Percentiles rank a stretch among this genome's conserved stretches.
These are phyloP conservation scores for Corapipo altera DNA, from an alignment of 2,113 vertebrate genomes.

Conservation along the genomic window DNA sequence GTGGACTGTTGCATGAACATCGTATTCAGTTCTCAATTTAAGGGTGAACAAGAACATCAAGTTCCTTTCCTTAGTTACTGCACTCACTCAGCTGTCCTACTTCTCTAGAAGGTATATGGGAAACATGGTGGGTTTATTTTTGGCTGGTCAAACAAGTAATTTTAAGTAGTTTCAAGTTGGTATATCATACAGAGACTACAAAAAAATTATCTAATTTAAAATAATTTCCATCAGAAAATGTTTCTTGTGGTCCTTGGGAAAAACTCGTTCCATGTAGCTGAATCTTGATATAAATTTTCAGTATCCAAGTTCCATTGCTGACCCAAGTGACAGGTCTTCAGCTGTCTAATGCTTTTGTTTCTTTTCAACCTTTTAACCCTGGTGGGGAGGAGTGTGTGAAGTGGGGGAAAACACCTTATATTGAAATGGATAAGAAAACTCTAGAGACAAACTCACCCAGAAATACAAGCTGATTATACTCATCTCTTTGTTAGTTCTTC, in stretches of 20 bases:
- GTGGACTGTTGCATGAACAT: slow-evolving; percentile 51
- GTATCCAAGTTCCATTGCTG: not conserved
- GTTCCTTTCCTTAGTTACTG: slow-evolving; percentile 30
- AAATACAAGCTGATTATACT: not conserved
- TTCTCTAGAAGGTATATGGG: not conserved
- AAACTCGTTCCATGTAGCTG: not conserved
- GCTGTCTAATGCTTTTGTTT: not conserved
- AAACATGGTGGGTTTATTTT: not conserved
- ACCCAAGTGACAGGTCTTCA: not conserved
- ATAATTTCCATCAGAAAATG: not conserved
- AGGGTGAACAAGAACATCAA: slow-evolving; percentile 51
- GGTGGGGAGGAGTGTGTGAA: not conserved
- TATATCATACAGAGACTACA: not conserved
- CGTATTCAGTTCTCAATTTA: slow-evolving; percentile 40
- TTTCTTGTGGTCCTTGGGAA: not conserved
- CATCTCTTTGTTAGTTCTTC: not conserved
- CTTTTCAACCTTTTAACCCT: not conserved
- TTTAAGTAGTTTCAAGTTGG: not conserved
- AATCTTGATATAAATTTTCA: not conserved
- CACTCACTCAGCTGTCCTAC: not conserved
- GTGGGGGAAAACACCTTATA: not conserved
- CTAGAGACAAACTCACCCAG: not conserved
- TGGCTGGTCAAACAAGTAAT: not conserved
- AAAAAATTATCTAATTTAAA: not conserved
- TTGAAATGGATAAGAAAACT: not conserved